Percentiles rank a stretch among this genome's conserved stretches.
These are phyloP conservation scores for Eriosoma lanigerum DNA, from an alignment of 1,140 invertebrate species.

Conservation along the genomic window DNA sequence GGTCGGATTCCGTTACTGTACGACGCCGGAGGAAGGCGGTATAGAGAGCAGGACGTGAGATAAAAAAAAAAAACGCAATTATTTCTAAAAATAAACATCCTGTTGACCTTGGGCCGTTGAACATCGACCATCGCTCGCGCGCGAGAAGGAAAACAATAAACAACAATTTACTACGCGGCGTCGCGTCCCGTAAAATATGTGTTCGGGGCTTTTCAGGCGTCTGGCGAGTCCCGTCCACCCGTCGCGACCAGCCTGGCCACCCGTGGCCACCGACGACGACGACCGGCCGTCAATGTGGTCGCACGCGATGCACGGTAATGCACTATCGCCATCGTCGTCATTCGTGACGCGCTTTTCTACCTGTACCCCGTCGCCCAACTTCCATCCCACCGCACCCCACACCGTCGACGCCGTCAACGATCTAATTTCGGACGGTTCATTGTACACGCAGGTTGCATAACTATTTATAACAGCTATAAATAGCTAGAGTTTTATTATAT, in stretches of 20 bases:
- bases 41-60: conserved; percentile 9
- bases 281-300: no score
- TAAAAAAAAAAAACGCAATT: conserved; percentile 20
- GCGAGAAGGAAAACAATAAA: not conserved
- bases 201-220: not conserved
- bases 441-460: no score
- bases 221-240: not conserved
- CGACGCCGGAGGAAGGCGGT: not conserved
- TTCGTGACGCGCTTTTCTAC: no score
- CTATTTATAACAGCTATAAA: no score
- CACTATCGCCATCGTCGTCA: no score
- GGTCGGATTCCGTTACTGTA: not conserved
- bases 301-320: no score
- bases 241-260: not conserved
- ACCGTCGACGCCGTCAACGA: no score
- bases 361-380: no score
- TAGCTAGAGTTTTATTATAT: no score
- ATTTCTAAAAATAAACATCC: conserved; percentile 48
- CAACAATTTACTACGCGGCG: not conserved
- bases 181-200: conserved; percentile 6
- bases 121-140: not conserved
- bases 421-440: no score
- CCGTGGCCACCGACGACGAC: not conserved
- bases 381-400: no score
- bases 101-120: conserved; percentile 43